A percentile compares a stretch with the other conserved stretches of the same genome.
These are phyloP conservation scores for Drosophila prolongata DNA, from an alignment of 2,888 invertebrate genomes.

Conservation along the genomic window DNA sequence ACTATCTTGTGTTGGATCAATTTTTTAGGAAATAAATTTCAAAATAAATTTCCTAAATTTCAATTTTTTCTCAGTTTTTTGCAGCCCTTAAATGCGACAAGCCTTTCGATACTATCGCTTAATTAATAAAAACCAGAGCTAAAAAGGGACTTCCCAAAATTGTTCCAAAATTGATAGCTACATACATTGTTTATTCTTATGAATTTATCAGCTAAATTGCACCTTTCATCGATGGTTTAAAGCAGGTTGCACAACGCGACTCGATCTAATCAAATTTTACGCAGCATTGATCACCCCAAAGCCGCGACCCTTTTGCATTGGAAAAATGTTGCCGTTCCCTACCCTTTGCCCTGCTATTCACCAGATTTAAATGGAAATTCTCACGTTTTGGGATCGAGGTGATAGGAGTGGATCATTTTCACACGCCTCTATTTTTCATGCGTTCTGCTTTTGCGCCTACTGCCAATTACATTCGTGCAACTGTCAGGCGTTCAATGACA, in stretches of 20 bases:
- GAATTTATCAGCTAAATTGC: conserved; percentile 8
- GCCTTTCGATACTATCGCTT: too few species aligned
- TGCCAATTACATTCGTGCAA: conserved; percentile 56
- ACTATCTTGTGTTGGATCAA: too few species aligned
- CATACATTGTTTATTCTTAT: too few species aligned
- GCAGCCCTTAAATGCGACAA: background rate
- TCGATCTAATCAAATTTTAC: conserved; percentile 43
- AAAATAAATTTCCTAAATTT: too few species aligned
- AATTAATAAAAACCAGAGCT: background rate
- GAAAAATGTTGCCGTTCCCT: conserved; percentile 5
- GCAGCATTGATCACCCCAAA: conserved; percentile 41
- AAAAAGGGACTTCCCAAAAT: background rate
- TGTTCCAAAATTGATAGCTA: too few species aligned
- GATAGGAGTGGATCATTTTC: conserved; percentile 49
- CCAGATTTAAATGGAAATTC: conserved; percentile 36
- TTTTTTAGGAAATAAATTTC: too few species aligned
- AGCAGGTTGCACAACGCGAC: background rate
- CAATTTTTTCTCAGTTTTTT: too few species aligned
- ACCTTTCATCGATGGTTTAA: conserved; percentile 24
- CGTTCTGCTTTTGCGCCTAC: conserved; percentile 52
- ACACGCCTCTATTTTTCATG: conserved; percentile 56
- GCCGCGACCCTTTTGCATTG: conserved; percentile 8
- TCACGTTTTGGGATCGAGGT: conserved; percentile 39
- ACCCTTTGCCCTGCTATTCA: background rate
- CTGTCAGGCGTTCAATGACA: conserved; percentile 51